Conservation (phyloP, 2,797 vertebrate genomes). For the Tympanoctomys barrerae region DNA sequence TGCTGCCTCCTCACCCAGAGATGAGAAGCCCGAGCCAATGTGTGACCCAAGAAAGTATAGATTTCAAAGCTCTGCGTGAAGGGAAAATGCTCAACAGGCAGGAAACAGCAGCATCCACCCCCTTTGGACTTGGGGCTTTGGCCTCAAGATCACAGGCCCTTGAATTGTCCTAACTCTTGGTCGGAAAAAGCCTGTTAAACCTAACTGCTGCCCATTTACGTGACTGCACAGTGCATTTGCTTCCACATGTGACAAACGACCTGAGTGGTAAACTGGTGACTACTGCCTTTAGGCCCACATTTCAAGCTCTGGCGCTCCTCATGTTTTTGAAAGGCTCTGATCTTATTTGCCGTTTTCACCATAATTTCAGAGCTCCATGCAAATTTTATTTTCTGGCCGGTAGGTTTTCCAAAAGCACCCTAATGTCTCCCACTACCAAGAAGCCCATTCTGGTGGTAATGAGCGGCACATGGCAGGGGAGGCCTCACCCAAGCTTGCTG, state of each 20-base stretch:
- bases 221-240: not conserved
- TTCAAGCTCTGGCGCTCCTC: not conserved
- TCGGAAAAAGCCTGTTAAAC: not conserved
- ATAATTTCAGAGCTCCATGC: not conserved
- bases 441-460: not conserved
- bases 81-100: fast-evolving
- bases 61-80: not conserved
- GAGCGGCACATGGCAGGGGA: fast-evolving
- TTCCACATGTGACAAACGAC: not conserved
- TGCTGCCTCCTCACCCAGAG: not conserved
- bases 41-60: not conserved
- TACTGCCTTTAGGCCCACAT: fast-evolving
- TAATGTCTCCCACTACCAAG: not conserved
- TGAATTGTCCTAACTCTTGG: not conserved
- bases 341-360: not conserved
- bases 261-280: not conserved
- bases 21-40: not conserved
- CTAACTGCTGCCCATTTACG: not conserved
- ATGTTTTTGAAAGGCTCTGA: not conserved
- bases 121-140: not conserved
- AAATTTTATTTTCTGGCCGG: not conserved
- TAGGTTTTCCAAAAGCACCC: not conserved
- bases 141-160: not conserved
- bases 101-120: not conserved
- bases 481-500: not conserved